Base-by-base conservation (phyloP, 1,140 invertebrate genomes). In the Rhysida immarginata region DNA sequence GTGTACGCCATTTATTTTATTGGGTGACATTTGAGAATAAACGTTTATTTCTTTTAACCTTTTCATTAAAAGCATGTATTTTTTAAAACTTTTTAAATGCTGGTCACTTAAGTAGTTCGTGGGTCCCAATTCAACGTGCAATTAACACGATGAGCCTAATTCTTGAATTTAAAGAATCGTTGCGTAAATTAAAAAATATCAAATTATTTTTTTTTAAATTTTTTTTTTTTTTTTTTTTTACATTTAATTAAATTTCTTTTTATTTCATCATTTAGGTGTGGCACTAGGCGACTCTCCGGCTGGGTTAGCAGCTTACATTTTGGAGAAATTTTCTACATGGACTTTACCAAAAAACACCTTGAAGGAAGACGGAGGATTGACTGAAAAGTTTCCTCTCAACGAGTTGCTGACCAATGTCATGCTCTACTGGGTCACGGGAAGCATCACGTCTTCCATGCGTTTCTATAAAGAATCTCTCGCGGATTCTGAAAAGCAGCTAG, bases 391-490 rank as follows among this genome's bases (percentile, higher is more conserved):
- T 63, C 68, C 72, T 3, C 68, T 83, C 48, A 83, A 87, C 50
- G 83, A 89, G 60, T 68, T 94, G 2, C 69, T 95, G 2, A 90
- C 92, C 59, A 90, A 91, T 64, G 65, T 94, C 0, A 93, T 91
- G 84, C 68, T 93, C 26, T 95, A 93, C 67, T 95, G 87, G 81
- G 63, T 81, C 0, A 81, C 81, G 0, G 79, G 80, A 56, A 80
- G 80, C 1, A 84, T 90, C 1, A 85, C 83, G 0, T 82, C 84
- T 0, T 84, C 85, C 0, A 72, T 79, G 63, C 73, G 89, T 53
- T 68, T 88, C 3, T 92, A 91, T 61, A 71, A 81, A 1, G 87
- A 91, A 67, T 69, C 53, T n/a, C 21, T 26, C 26, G 23, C 16
- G 29, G 26, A 16, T 20, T 3, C 46, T 44, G 2, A 11, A 49